Evolutionary conservation across 1,140 invertebrate species (phyloP), one percentile per base, ranked within the genome.

Genomic region (Drosophila pseudoananassae): DNA sequence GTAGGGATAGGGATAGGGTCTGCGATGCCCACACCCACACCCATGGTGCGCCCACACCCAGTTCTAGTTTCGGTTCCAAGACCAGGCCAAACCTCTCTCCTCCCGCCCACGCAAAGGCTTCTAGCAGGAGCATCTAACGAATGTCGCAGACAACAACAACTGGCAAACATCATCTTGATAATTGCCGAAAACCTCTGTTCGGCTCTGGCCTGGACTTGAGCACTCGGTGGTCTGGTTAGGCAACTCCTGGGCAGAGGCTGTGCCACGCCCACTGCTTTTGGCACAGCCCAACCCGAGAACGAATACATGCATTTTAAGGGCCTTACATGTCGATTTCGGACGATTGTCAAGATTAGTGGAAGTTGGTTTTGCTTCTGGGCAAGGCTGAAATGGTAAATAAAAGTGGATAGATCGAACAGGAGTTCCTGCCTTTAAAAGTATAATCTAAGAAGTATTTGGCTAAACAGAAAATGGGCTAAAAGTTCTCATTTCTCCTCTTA

Each of bases 291-390:
- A 45, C 53, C 52, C 60, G 36, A 40, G 40, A 45, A 56, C 55
- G 72, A 59, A 53, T 71, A 88, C 75, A 87, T 83, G 76, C 60
- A 87, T 87, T 87, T 87, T 87, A 87, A 87, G 83, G 83, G 83
- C 83, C 83, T 78, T 83, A 87, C 83, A 87, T 87, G 84, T 87
- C 79, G 82, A 87, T 87, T 78, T 56, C 63, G 40, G 64, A 56
- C 76, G 78, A 87, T 88, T 88, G 79, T 47, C 43, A 27, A 58
- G 64, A 69, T 74, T 78, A 82, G 78, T 61, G 71, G 83, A 51
- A 52, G 68, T 58, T 56, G 33, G 40, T 50, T 63, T 66, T 59
- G 69, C 33, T 36, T 36, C 33, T 36, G 60, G 65, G 53, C 65
- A 50, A 20, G 60, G 56, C 68, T 20, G 20, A 43, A 87, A 69